phyloP scores from a whole-genome alignment of 2,797 vertebrate species.

The Sebastes diaconus region DNA sequence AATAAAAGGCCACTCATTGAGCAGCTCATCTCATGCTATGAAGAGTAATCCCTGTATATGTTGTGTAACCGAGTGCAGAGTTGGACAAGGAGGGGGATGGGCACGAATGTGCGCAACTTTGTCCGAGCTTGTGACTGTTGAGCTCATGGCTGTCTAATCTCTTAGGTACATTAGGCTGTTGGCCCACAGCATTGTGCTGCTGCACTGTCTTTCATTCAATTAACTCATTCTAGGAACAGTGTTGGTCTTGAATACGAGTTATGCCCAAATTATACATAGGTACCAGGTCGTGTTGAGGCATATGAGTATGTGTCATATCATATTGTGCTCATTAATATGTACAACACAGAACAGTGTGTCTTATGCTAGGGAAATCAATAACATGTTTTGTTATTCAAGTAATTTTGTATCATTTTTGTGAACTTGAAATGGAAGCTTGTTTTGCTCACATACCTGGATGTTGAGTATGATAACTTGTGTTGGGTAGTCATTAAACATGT shows the following conservation, averaged over 20 bases:
- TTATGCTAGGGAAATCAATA: background rate
- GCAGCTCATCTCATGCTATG: slow-evolving; percentile 75
- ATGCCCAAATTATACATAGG: background rate
- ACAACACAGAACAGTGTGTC: background rate
- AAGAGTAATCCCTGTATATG: slow-evolving; percentile 84
- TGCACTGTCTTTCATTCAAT: slow-evolving; percentile 40
- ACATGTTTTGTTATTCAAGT: no score
- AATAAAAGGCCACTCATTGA: slow-evolving; percentile 79
- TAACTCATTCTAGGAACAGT: slow-evolving; percentile 52
- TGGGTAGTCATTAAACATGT: slow-evolving; percentile 12
- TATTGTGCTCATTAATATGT: background rate
- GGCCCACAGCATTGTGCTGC: slow-evolving; percentile 39
- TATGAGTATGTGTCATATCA: slow-evolving; percentile 2
- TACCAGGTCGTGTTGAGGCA: background rate
- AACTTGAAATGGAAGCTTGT: background rate
- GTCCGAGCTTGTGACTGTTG: slow-evolving; percentile 69
- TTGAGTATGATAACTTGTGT: background rate
- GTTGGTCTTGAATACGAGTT: background rate
- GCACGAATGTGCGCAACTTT: slow-evolving; percentile 67
- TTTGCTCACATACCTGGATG: background rate
- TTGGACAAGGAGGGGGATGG: slow-evolving; percentile 76
- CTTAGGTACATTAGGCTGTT: slow-evolving; percentile 73
- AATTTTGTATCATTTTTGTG: background rate
- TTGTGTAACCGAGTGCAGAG: slow-evolving; percentile 88
- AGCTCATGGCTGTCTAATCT: slow-evolving; percentile 78